Conservation (phyloP, 2,113 vertebrate genomes). For the Aphyosemion australe region DNA sequence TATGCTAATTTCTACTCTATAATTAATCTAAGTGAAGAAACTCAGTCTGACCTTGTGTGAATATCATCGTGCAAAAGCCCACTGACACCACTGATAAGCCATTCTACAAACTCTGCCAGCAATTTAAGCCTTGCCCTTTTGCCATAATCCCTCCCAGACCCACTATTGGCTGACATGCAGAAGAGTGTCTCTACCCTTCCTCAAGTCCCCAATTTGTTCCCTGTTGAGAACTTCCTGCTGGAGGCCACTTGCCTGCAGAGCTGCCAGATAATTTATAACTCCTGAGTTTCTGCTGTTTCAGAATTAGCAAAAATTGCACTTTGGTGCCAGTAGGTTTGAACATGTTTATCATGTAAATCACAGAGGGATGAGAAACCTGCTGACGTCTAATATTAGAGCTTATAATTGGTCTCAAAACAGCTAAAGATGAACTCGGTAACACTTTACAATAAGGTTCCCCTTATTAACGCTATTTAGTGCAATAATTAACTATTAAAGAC, state of each 20-base stretch:
- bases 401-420: not conserved
- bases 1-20: constrained; percentile 20
- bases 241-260: constrained; percentile 22
- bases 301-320: not conserved
- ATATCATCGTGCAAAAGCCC: constrained; percentile 33
- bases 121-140: constrained; percentile 58
- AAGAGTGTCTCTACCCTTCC: constrained; percentile 36
- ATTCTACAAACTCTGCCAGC: constrained; percentile 43
- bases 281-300: not conserved
- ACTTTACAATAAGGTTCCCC: too few species aligned
- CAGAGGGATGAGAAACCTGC: not conserved
- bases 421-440: too few species aligned
- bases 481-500: too few species aligned
- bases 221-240: constrained; percentile 21
- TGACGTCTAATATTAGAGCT: not conserved
- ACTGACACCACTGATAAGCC: constrained; percentile 37
- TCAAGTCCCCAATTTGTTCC: constrained; percentile 22
- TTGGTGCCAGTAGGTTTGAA: too few species aligned
- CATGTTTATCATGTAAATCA: not conserved
- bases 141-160: constrained; percentile 52
- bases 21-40: constrained; percentile 31
- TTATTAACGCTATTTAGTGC: too few species aligned
- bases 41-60: constrained; percentile 34
- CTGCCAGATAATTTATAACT: constrained; percentile 11
- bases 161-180: constrained; percentile 44